Percentiles rank a stretch among this genome's conserved stretches.
Conservation (phyloP, 2,888 invertebrate species). For the Sminthurinus aureus region DNA sequence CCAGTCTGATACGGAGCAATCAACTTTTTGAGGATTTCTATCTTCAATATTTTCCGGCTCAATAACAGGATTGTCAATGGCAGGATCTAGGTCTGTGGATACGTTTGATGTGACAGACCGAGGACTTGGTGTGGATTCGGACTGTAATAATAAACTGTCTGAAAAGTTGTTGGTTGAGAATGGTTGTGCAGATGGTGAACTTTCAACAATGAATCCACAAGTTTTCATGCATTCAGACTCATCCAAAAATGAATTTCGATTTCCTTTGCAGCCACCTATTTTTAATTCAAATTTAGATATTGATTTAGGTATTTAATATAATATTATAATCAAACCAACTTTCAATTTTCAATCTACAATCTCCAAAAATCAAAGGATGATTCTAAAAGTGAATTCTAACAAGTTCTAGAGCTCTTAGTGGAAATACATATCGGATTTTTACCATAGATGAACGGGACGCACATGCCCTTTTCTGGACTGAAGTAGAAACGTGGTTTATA, state of each 20-base stretch:
- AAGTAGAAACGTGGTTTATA: slow-evolving; percentile 67
- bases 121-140: background rate
- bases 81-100: background rate
- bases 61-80: background rate
- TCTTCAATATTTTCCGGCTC: slow-evolving; percentile 6
- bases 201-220: slow-evolving; percentile 56
- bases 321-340: too few species aligned
- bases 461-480: slow-evolving; percentile 64
- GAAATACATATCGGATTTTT: too few species aligned
- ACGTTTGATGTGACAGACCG: background rate
- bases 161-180: background rate
- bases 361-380: too few species aligned
- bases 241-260: slow-evolving; percentile 62
- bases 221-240: slow-evolving; percentile 61
- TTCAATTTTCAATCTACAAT: too few species aligned
- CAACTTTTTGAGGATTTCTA: slow-evolving; percentile 25
- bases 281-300: too few species aligned
- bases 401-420: too few species aligned
- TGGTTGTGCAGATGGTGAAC: background rate
- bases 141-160: background rate
- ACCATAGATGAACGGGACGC: slow-evolving; percentile 67
- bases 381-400: too few species aligned
- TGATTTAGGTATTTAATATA: too few species aligned
- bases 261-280: slow-evolving; percentile 67
- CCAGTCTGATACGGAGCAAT: slow-evolving; percentile 82